Evolutionary conservation across 2,888 invertebrate genomes (phyloP).

Genomic region (Acholoe squamosa): DNA sequence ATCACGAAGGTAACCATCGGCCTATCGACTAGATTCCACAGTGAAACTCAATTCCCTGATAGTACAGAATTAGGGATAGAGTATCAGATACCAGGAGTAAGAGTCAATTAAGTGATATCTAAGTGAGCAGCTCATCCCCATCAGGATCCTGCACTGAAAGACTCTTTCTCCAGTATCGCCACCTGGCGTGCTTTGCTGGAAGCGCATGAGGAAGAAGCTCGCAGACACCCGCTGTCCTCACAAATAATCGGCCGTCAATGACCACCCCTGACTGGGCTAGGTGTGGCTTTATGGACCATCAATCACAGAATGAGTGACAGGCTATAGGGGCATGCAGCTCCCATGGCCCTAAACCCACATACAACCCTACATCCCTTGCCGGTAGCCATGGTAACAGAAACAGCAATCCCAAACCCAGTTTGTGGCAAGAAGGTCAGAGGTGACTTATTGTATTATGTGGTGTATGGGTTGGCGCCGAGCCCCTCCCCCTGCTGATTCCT

Average conservation of each 20-base stretch:
- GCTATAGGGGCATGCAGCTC: not conserved
- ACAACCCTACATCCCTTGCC: not conserved
- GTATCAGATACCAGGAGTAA: not conserved
- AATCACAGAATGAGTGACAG: not conserved
- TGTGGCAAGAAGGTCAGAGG: not conserved
- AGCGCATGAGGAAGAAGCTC: not conserved
- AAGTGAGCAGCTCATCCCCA: not conserved
- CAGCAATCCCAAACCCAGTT: not conserved
- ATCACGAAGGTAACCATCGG: not conserved
- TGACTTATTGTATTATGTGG: constrained; percentile 7
- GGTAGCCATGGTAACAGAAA: not conserved
- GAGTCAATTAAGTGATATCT: constrained; percentile 20
- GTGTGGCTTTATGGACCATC: not conserved
- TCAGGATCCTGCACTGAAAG: not conserved
- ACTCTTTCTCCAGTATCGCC: not conserved
- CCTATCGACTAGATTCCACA: not conserved
- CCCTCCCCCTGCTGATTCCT: not conserved
- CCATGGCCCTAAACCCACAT: not conserved
- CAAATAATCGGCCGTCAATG: not conserved
- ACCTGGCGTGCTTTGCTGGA: not conserved
- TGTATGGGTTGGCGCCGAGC: not conserved
- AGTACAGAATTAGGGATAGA: not conserved
- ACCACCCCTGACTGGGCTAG: not conserved
- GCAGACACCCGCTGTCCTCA: not conserved
- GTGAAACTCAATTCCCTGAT: not conserved